These are phyloP conservation scores for Linepithema humile DNA, from an alignment of 1,140 invertebrate genomes.

Conservation along the genomic window DNA sequence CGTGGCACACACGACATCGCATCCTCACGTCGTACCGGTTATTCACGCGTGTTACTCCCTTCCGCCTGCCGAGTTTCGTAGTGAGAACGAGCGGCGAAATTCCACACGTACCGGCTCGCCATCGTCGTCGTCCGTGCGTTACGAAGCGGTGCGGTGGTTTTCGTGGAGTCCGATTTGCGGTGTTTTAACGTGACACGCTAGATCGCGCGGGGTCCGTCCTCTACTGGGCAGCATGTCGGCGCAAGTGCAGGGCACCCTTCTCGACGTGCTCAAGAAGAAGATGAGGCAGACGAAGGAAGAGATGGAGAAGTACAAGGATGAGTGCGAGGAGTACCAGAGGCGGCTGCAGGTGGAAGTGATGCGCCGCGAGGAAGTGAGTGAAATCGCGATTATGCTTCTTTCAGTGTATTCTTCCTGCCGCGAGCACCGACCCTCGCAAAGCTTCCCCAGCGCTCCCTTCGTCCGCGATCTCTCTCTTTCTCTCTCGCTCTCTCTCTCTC, in stretches of 20 bases:
- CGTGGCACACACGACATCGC: slow-evolving; percentile 12
- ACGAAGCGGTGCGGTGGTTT: neutral
- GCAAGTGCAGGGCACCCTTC: slow-evolving; percentile 93
- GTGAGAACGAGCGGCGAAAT: slow-evolving; percentile 18
- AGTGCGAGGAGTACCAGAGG: slow-evolving; percentile 96
- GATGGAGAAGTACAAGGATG: slow-evolving; percentile 98
- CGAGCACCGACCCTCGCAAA: slow-evolving; percentile 19
- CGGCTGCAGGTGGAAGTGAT: slow-evolving; percentile 95
- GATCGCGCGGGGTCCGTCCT: slow-evolving; percentile 42
- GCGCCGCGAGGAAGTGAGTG: slow-evolving; percentile 97
- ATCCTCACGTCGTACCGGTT: slow-evolving; percentile 29
- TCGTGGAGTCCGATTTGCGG: neutral
- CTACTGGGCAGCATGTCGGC: slow-evolving; percentile 89
- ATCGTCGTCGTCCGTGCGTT: neutral
- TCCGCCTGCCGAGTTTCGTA: neutral
- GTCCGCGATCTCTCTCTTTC: neutral
- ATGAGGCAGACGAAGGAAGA: slow-evolving; percentile 99
- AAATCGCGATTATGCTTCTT: slow-evolving; percentile 22
- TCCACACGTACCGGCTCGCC: slow-evolving; percentile 26
- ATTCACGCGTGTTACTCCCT: neutral
- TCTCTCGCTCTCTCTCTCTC: slow-evolving; percentile 6
- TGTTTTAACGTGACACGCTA: slow-evolving; percentile 31
- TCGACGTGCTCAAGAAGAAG: slow-evolving; percentile 99
- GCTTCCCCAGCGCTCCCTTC: slow-evolving; percentile 2
- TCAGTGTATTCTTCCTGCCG: slow-evolving; percentile 17